Base-by-base conservation (phyloP, 2,113 vertebrate genomes). In the Sphaerodactylus townsendi region DNA sequence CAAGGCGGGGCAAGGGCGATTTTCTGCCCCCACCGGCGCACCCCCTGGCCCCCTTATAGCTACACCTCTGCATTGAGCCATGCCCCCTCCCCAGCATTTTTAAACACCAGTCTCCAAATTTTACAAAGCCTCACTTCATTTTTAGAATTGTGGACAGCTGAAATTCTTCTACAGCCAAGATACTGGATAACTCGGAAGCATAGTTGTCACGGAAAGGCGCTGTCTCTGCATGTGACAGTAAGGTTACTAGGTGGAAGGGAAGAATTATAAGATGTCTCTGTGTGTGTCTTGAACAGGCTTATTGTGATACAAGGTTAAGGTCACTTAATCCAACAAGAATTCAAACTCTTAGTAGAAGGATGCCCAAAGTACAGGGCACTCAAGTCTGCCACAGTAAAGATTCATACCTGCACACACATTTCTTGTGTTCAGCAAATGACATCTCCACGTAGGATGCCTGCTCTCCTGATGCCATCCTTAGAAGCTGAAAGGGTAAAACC, bases 401-500 rank as follows among this genome's bases (percentile, higher is more conserved):
- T 70, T 62, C 88, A 44, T 92, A 97, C 96, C 95, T 96, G 95
- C 96, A 97, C 46, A 93, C 92, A 9, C 96, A 97, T 71, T 82
- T 74, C 65, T 89, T 93, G 30, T 97, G 95, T 86, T 96, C 95
- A 0, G 89, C 93, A 91, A 97, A 97, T 0, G 71, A 56, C 92
- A 96, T 86, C 87, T 96, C 94, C 89, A 94, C 94, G 0, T 95
- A 95, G 35, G 93, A 93, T 28, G 90, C 86, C 53, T 77, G 91
- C 15, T 91, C 88, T 0, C 81, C 92, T 23, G 92, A 85, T 41
- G 90, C 91, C 90, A 96, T 94, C 94, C 95, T 96, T 94, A 96
- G 87, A 74, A 97, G 89, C 96, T 97, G 93, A 21, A 94, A 95
- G 48, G 65, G 87, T 92, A 85, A 91, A 87, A 92, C 84, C 35